Percentiles rank a stretch among this genome's conserved stretches.
phyloP scores from a whole-genome alignment of 2,797 vertebrate species.

The Falco columbarius region DNA sequence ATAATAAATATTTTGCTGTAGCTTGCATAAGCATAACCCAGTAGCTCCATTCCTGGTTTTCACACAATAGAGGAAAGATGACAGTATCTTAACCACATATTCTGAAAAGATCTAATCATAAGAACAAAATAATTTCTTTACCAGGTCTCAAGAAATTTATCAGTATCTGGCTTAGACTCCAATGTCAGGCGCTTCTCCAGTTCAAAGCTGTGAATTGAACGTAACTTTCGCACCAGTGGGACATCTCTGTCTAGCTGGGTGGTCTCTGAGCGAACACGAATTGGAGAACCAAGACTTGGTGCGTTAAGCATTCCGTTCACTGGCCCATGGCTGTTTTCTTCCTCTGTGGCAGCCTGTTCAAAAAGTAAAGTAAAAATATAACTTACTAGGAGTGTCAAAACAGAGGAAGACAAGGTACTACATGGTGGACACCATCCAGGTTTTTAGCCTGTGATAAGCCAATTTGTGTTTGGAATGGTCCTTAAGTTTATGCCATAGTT shows the following conservation, averaged over 20 bases:
- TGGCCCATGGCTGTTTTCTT: slow-evolving; percentile 90
- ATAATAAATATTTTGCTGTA: not conserved
- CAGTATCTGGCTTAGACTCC: slow-evolving; percentile 90
- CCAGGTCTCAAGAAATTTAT: slow-evolving; percentile 91
- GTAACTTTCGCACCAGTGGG: slow-evolving; percentile 90
- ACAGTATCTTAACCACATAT: not conserved
- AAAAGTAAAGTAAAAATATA: not conserved
- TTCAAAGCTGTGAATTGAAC: slow-evolving; percentile 95
- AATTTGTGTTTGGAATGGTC: not conserved
- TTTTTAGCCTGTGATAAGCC: not conserved
- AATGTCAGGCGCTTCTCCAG: slow-evolving; percentile 89
- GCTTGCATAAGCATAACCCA: not conserved
- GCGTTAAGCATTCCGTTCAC: slow-evolving; percentile 85
- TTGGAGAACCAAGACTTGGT: slow-evolving; percentile 89
- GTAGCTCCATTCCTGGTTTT: not conserved
- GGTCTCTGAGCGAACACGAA: slow-evolving; percentile 88
- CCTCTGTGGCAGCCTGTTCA: slow-evolving; percentile 86
- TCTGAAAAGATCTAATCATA: not conserved
- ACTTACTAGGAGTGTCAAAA: not conserved
- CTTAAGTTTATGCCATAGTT: not conserved
- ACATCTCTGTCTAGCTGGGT: slow-evolving; percentile 87
- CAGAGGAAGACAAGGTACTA: not conserved
- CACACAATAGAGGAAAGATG: not conserved
- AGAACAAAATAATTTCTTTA: slow-evolving; percentile 71
- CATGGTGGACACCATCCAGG: not conserved